Evolutionary conservation across 2,113 vertebrate species (phyloP).

Genomic region (Mus musculus): GRCm39 chr12:97225501-97226000

Average conservation of each 20-base stretch:
- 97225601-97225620: neutral
- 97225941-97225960: neutral
- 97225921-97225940: neutral
- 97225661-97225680: neutral
- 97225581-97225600: neutral
- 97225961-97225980: fast-evolving
- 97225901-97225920: no score
- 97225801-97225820: neutral
- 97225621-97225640: no score
- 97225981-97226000: neutral
- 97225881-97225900: neutral
- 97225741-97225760: neutral
- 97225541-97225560: no score
- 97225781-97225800: neutral
- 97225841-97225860: neutral
- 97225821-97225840: neutral
- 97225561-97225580: neutral
- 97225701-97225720: neutral
- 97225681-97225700: neutral
- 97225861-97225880: fast-evolving
- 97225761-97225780: neutral
- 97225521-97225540: neutral
- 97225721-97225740: neutral
- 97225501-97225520: neutral
- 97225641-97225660: neutral